Conservation (phyloP, 2,888 invertebrate species). For the Paralinhomoeus sp. region DNA sequence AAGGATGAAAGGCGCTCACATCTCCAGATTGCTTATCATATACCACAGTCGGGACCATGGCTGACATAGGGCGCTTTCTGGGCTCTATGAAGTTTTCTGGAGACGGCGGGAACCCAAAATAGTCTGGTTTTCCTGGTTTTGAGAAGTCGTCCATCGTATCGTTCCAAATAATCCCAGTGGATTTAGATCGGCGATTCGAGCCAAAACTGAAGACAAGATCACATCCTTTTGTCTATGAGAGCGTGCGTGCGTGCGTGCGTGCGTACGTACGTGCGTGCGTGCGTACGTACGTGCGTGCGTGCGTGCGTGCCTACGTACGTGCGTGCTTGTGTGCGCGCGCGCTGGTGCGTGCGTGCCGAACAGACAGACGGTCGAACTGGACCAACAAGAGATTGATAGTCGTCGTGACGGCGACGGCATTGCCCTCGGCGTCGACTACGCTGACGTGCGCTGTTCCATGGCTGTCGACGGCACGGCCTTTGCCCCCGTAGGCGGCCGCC, state of each 20-base stretch:
- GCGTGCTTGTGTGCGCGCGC: neutral
- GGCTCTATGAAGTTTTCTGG: constrained; percentile 55
- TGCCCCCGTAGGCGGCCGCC: constrained; percentile 30
- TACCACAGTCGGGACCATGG: constrained; percentile 61
- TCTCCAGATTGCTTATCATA: constrained; percentile 30
- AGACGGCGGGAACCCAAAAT: constrained; percentile 37
- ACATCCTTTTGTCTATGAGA: neutral
- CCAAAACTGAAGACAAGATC: constrained; percentile 47
- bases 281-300: neutral
- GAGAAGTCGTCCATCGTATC: constrained; percentile 80
- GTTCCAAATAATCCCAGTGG: constrained; percentile 70
- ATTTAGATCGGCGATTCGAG: constrained; percentile 44
- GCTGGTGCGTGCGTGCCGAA: too few relatives aligned
- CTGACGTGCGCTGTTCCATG: constrained; percentile 71
- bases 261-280: neutral
- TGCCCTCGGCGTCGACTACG: constrained; percentile 47
- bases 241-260: neutral
- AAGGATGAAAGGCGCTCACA: neutral
- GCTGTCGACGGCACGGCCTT: too few relatives aligned
- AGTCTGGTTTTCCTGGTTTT: constrained; percentile 34
- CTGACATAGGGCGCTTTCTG: constrained; percentile 57
- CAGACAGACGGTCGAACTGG: neutral
- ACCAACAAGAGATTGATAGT: constrained; percentile 59
- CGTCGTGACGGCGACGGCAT: constrained; percentile 68
- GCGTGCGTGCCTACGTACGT: neutral